Evolutionary conservation across 2,888 invertebrate species (phyloP).

Genomic region (Yponomeuta evonymella): DNA sequence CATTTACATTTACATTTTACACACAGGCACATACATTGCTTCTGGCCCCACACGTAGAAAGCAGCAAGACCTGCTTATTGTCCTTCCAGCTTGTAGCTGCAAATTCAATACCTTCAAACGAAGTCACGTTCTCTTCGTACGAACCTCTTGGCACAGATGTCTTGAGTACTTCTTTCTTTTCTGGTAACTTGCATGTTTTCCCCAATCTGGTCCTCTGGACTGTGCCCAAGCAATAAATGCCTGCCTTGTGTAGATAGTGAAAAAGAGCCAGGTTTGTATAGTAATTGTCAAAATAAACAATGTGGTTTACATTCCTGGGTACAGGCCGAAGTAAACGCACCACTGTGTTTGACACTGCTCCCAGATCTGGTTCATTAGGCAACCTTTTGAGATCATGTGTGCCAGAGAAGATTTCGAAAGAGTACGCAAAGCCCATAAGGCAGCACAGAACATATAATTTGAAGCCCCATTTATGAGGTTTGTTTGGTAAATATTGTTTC

Average conservation of each 20-base stretch:
- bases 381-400: background rate
- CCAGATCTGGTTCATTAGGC: slow-evolving; percentile 11
- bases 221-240: slow-evolving; percentile 16
- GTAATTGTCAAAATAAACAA: slow-evolving; percentile 14
- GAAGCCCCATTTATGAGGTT: slow-evolving; percentile 17
- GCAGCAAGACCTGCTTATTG: slow-evolving; percentile 25
- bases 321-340: slow-evolving; percentile 7
- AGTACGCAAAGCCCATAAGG: slow-evolving; percentile 17
- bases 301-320: slow-evolving; percentile 12
- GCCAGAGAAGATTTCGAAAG: slow-evolving; percentile 19
- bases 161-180: slow-evolving; percentile 16
- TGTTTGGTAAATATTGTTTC: slow-evolving; percentile 14
- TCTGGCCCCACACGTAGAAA: no score
- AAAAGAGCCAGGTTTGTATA: slow-evolving; percentile 12
- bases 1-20: no score
- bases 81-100: slow-evolving; percentile 28
- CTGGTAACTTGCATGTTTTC: slow-evolving; percentile 19
- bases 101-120: slow-evolving; percentile 17
- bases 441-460: background rate
- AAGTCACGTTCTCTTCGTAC: slow-evolving; percentile 21
- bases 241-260: background rate
- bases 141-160: slow-evolving; percentile 21
- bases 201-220: slow-evolving; percentile 21
- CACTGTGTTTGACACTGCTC: background rate
- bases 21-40: no score